Evolutionary conservation across 2,888 invertebrate genomes (phyloP).

Genomic region (Himalopsyche tibetana): DNA sequence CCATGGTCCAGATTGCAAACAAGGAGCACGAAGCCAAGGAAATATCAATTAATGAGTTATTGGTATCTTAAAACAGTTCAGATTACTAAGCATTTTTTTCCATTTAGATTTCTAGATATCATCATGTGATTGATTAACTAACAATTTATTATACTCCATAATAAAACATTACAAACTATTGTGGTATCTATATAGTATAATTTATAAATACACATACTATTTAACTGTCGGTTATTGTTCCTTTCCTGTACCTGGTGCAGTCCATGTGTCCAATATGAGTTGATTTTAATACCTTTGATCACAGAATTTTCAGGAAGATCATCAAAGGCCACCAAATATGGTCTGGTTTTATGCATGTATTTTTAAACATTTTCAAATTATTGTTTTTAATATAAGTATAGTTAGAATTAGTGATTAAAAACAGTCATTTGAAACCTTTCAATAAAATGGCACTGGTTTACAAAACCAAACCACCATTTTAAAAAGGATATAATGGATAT

Average conservation of each 20-base stretch:
- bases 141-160: not conserved
- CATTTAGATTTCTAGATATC: not conserved
- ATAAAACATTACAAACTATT: not conserved
- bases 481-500: too few relatives aligned
- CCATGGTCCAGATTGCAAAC: slow-evolving; percentile 81
- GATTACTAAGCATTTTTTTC: not conserved
- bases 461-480: too few relatives aligned
- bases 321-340: not conserved
- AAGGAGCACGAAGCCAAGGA: slow-evolving; percentile 79
- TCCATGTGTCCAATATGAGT: not conserved
- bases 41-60: slow-evolving; percentile 76
- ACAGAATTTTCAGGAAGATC: not conserved
- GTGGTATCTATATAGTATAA: not conserved
- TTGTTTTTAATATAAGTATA: too few relatives aligned
- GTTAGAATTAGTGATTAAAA: too few relatives aligned
- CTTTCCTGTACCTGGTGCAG: not conserved
- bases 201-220: not conserved
- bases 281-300: slow-evolving; percentile 8
- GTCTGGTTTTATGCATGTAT: slow-evolving; percentile 21
- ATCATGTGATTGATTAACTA: not conserved
- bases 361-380: not conserved
- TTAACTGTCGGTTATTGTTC: not conserved
- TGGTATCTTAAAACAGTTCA: slow-evolving; percentile 69
- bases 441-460: too few relatives aligned
- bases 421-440: too few relatives aligned